phyloP scores from a whole-genome alignment of 1,140 invertebrate species.

The Zaprionus kolodkinae region DNA sequence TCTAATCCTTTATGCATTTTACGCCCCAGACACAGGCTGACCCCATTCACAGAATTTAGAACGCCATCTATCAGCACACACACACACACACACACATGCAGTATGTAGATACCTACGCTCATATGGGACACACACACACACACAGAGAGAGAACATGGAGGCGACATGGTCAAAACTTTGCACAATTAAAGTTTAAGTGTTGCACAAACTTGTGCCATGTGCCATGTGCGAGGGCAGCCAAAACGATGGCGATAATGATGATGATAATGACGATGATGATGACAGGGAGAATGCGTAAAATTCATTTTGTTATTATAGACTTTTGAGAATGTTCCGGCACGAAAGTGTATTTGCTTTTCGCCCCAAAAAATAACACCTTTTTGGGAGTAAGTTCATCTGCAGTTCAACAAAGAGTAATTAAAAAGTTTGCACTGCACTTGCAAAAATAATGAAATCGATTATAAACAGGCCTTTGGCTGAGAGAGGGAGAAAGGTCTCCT shows the following conservation, averaged over 20 bases:
- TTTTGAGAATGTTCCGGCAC: constrained; percentile 25
- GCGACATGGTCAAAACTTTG: constrained; percentile 78
- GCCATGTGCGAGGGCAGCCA: constrained; percentile 29
- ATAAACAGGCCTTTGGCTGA: constrained; percentile 42
- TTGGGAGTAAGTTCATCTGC: constrained; percentile 53
- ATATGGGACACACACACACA: constrained; percentile 31
- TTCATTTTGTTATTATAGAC: constrained; percentile 75
- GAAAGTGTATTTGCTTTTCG: constrained; percentile 42
- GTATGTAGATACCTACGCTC: constrained; percentile 23
- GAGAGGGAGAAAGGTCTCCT: neutral
- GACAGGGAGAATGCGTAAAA: constrained; percentile 63
- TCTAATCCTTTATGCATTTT: constrained; percentile 77
- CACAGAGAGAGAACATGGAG: constrained; percentile 47
- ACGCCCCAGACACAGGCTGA: constrained; percentile 67
- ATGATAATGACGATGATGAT: constrained; percentile 16
- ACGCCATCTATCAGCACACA: constrained; percentile 71
- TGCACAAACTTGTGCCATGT: constrained; percentile 72
- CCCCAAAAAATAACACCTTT: constrained; percentile 62
- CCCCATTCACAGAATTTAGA: constrained; percentile 74
- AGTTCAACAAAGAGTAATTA: constrained; percentile 75
- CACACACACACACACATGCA: constrained; percentile 34
- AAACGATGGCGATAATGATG: constrained; percentile 11
- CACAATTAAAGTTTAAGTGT: constrained; percentile 82
- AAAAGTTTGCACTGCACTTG: constrained; percentile 66
- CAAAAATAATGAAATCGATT: constrained; percentile 76